Percentiles rank a stretch among this genome's conserved stretches.
Evolutionary conservation across 2,888 invertebrate species (phyloP).

Genomic region (Hoplodrina ambigua): DNA sequence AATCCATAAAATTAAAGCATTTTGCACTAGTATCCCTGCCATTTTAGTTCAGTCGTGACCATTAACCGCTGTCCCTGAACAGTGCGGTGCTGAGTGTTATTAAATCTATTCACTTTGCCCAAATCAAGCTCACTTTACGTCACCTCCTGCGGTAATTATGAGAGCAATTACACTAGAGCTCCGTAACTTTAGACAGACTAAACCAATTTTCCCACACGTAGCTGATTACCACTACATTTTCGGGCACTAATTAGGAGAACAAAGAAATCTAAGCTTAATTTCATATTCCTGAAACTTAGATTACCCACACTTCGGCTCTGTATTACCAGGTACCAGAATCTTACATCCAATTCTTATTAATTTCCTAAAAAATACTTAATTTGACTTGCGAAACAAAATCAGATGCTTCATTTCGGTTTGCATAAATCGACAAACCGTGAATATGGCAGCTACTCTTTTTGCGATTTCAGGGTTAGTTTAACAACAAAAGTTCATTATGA

Average conservation of each 20-base stretch:
- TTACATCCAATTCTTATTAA: neutral
- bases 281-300: neutral
- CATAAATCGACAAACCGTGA: no score
- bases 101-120: conserved; percentile 44
- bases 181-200: conserved; percentile 37
- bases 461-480: no score
- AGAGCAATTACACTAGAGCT: conserved; percentile 58
- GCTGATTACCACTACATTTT: neutral
- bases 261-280: neutral
- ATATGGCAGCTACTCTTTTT: no score
- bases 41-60: conserved; percentile 56
- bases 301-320: neutral
- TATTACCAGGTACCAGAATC: neutral
- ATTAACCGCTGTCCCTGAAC: conserved; percentile 71
- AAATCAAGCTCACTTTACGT: conserved; percentile 57
- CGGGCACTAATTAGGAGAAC: neutral
- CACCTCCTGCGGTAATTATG: conserved; percentile 61
- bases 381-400: no score
- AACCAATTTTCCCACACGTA: conserved; percentile 52
- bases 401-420: no score
- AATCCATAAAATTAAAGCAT: conserved; percentile 17
- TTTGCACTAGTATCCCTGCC: conserved; percentile 10
- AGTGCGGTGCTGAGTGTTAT: conserved; percentile 55
- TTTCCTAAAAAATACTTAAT: no score
- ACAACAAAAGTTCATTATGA: no score